These are phyloP conservation scores for Zhengitettix transpicula DNA, from an alignment of 2,888 invertebrate genomes.

Conservation along the genomic window DNA sequence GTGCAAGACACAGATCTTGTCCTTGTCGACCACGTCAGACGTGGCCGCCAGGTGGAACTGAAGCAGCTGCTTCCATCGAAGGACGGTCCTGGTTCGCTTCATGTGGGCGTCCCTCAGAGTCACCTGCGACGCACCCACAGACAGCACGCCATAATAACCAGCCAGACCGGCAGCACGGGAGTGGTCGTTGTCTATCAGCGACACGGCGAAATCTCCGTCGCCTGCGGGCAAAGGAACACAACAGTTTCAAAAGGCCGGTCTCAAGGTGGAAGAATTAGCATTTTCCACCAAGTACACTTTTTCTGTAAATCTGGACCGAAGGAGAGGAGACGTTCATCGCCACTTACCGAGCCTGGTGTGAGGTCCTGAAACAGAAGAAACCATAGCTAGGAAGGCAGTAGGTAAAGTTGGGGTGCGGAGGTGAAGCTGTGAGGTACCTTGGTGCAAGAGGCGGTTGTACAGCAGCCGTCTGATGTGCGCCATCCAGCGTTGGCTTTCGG, in stretches of 20 bases:
- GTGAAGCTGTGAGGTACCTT: no score
- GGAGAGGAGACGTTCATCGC: no score
- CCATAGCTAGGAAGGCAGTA: no score
- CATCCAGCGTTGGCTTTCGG: constrained; percentile 54
- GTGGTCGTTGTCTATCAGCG: constrained; percentile 42
- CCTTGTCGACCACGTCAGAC: constrained; percentile 33
- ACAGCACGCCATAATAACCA: constrained; percentile 39
- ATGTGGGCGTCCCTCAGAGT: constrained; percentile 34
- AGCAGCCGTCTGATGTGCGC: constrained; percentile 37
- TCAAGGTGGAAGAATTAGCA: no score
- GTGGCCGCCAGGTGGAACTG: constrained; percentile 36
- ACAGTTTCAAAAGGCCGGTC: neutral
- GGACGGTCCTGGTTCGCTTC: constrained; percentile 30
- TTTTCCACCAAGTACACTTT: no score
- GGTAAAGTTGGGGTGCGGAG: no score
- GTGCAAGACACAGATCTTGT: constrained; percentile 40
- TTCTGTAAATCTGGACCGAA: no score
- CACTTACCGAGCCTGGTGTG: no score
- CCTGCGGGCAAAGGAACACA: neutral
- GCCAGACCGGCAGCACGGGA: constrained; percentile 42
- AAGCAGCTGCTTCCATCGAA: constrained; percentile 43
- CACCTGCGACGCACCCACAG: constrained; percentile 35
- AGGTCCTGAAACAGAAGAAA: no score
- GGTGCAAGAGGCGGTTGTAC: no score
- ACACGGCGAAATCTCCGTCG: constrained; percentile 38